These are phyloP conservation scores for Datnioides undecimradiatus DNA, from an alignment of 2,113 vertebrate genomes.

Conservation along the genomic window DNA sequence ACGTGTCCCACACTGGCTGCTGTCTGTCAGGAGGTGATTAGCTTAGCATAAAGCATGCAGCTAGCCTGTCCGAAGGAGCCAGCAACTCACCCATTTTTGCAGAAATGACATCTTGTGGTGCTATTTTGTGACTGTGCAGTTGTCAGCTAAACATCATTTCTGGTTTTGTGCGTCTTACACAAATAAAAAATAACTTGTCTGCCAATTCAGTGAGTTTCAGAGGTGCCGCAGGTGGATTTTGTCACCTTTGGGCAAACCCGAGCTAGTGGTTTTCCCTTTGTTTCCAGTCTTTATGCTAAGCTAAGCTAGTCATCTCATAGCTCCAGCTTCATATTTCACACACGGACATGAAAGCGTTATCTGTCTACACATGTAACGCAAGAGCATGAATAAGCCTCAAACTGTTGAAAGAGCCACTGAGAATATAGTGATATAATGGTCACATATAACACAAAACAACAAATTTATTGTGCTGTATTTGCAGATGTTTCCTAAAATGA, in stretches of 20 bases:
- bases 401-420: too few relatives aligned
- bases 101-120: too few relatives aligned
- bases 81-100: too few relatives aligned
- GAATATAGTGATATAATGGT: too few relatives aligned
- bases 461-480: background rate
- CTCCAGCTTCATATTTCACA: background rate
- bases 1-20: background rate
- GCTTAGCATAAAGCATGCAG: background rate
- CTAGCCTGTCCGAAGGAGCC: too few relatives aligned
- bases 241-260: background rate
- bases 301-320: background rate
- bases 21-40: background rate
- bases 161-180: too few relatives aligned
- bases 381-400: too few relatives aligned
- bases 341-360: background rate
- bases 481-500: slow-evolving; percentile 6
- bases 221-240: background rate
- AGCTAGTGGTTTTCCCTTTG: background rate
- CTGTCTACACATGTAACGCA: background rate
- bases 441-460: too few relatives aligned
- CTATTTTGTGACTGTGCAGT: too few relatives aligned
- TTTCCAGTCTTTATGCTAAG: background rate
- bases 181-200: too few relatives aligned
- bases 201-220: too few relatives aligned
- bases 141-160: too few relatives aligned